These are phyloP conservation scores for Cancer borealis DNA, from an alignment of 2,888 invertebrate genomes.

Conservation along the genomic window DNA sequence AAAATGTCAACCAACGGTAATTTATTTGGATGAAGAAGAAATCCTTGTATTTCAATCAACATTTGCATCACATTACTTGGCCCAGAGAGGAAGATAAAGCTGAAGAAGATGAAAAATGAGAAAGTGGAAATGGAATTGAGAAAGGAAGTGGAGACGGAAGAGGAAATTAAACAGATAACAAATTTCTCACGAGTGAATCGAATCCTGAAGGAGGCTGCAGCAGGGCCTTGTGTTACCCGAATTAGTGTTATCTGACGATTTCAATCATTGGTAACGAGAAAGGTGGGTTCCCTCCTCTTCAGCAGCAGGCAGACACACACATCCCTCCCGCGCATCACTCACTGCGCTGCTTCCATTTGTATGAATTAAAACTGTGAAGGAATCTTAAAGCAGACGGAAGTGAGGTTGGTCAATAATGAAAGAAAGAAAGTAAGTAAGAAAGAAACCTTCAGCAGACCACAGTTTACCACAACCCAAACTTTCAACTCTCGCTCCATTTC, in stretches of 20 bases:
- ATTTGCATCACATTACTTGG: neutral
- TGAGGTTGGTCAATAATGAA: neutral
- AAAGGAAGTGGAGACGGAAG: neutral
- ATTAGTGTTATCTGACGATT: slow-evolving; percentile 2
- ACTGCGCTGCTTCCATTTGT: neutral
- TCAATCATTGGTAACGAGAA: neutral
- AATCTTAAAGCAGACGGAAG: neutral
- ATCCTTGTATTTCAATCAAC: neutral
- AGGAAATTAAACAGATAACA: neutral
- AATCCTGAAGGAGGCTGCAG: neutral
- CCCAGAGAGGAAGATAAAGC: neutral
- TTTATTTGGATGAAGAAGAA: neutral
- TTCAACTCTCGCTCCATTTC: neutral
- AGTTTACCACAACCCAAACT: slow-evolving; percentile 7
- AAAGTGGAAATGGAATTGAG: neutral
- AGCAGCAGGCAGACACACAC: neutral
- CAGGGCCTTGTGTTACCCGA: neutral
- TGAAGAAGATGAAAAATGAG: neutral
- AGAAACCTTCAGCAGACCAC: neutral
- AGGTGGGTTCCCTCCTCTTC: neutral
- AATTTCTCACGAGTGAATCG: neutral
- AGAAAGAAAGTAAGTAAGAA: too few relatives aligned
- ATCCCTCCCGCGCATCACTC: neutral
- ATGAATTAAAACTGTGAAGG: neutral
- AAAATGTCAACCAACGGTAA: neutral